These are phyloP conservation scores for Sebastes kiyomatsui DNA, from an alignment of 2,797 vertebrate species.

Conservation along the genomic window DNA sequence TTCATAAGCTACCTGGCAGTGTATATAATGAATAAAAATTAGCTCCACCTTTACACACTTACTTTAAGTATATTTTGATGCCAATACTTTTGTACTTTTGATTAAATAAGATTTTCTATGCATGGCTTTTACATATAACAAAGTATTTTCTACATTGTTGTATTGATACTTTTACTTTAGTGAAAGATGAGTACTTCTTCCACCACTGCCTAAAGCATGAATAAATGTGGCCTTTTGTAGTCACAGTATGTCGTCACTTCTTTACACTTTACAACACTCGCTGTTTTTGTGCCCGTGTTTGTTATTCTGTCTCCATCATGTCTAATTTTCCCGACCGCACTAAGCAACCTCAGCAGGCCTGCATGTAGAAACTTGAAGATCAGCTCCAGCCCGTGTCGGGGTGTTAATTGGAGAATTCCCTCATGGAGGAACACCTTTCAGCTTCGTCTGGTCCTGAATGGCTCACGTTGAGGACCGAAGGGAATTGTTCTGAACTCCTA, in stretches of 20 bases:
- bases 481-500: not conserved
- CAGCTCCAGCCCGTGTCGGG: conserved; percentile 2
- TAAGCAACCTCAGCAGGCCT: conserved; percentile 9
- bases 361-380: conserved; percentile 49
- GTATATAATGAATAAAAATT: too few relatives aligned
- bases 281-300: not conserved
- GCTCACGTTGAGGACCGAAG: not conserved
- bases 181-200: too few relatives aligned
- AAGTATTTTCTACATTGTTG: too few relatives aligned
- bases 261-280: not conserved
- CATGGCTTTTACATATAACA: too few relatives aligned
- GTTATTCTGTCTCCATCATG: not conserved
- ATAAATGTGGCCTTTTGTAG: not conserved
- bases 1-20: too few relatives aligned
- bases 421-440: conserved; percentile 39
- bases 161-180: too few relatives aligned
- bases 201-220: not conserved
- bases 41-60: too few relatives aligned
- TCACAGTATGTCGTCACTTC: not conserved
- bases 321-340: not conserved
- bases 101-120: too few relatives aligned
- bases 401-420: conserved; percentile 71
- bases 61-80: too few relatives aligned
- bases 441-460: conserved; percentile 6
- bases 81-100: too few relatives aligned